Evolutionary conservation across 2,113 vertebrate species (phyloP), one percentile per base, ranked within the genome.

Genomic region (Penelope pileata): DNA sequence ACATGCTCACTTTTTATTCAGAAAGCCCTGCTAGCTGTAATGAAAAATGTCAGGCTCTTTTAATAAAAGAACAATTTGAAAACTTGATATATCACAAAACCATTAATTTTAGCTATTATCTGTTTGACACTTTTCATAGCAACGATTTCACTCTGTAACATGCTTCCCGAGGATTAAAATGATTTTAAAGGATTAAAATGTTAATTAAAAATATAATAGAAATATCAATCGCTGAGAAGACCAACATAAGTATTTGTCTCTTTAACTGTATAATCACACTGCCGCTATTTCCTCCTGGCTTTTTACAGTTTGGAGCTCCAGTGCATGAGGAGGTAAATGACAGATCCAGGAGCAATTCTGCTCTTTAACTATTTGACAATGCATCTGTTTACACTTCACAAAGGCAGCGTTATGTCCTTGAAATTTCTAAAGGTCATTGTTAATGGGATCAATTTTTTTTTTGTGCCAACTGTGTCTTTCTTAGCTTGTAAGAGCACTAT

Each of bases 381-480:
- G 94, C 94, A 97, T 97, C 94, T 96, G 96, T 96, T 97, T 97
- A 97, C 96, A 97, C 92, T 97, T 97, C 91, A 97, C 97, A 98
- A 98, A 98, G 97, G 95, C 96, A 87, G 92, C 7, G 91, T 96
- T 96, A 97, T 97, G 97, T 98, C 98, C 97, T 98, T 98, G 97
- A 98, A 97, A 97, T 98, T 97, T 98, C 97, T 98, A 98, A 98
- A 98, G 97, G 97, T 98, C 97, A 97, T 98, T 98, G 97, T 98
- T 98, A 98, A 98, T 97, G 96, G 97, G 96, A 98, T 97, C 70
- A 95, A 94, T 95, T 96, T 86, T 92, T 82, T 95, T 82, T 88
- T 91, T 75, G 64, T 91, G 24, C 86, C 95, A 93, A 94, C 97
- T 95, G 94, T 93, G 93, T 96, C 84, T 82, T 94, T 97, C 96